Base-by-base conservation (phyloP, 1,140 invertebrate genomes). In the Pseudomyrmex concolor region DNA sequence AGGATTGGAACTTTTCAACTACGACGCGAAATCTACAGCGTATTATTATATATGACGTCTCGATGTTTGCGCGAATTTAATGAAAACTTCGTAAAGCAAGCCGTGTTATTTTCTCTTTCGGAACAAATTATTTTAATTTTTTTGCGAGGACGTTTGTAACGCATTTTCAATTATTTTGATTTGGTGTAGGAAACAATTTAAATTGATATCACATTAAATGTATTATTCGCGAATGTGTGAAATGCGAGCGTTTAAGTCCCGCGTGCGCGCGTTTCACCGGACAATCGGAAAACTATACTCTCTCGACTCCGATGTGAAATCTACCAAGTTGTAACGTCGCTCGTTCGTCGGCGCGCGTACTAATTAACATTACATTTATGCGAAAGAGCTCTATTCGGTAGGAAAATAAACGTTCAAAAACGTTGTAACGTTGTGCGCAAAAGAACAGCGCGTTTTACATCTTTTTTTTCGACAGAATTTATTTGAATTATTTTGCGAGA, bases 351-450 rank as follows among this genome's bases (percentile, higher is more conserved):
- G 67, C 55, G 45, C 48, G 48, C 54, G 43, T 59, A 48, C 66
- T 80, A 80, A 80, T 80, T 80, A 80, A 80, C 54, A 80, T 80
- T 80, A 80, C 76, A 80, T 80, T 80, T 71, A 71, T 50, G 54
- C 43, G n/a, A 19, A 59, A 71, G 54, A 59, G 76, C 54, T 43
- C 54, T 64, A 59, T 22, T 66, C 34, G 34, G 55, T 71, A 45
- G 43, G 43, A 80, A 80, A 80, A 71, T 80, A 80, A 80, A 70
- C 34, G 34, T 59, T 59, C 19, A 19, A 12, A 59, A 59, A 71
- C 22, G 54, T 13, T 55, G 76, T 57, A 48, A 57, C 19, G 63
- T 78, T 68, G 54, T 34, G 54, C 15, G 43, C 13, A n/a, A 71
- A 34, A 62, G 54, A 78, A 59, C 19, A 25, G 54, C 67, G 43